phyloP scores from a whole-genome alignment of 1,140 invertebrate species.

The Drosophila neocordata region DNA sequence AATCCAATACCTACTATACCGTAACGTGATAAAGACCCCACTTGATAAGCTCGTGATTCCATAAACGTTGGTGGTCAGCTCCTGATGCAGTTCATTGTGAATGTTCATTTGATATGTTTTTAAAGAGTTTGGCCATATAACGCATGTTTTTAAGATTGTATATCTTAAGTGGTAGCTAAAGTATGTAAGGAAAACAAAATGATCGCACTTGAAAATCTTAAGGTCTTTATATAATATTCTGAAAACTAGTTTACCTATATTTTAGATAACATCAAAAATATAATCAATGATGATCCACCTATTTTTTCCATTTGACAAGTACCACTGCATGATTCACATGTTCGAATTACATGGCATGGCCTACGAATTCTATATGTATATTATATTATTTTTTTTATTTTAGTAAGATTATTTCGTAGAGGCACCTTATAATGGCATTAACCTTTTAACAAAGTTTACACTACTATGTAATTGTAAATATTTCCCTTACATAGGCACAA shows the following conservation, averaged over 20 bases:
- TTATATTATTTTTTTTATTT: background rate
- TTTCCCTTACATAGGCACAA: background rate
- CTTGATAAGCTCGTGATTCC: constrained; percentile 32
- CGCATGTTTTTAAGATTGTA: constrained; percentile 3
- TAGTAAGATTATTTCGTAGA: background rate
- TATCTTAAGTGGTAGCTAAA: background rate
- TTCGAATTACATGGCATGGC: too few species aligned
- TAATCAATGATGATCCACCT: too few species aligned
- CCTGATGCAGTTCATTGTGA: background rate
- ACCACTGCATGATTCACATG: too few species aligned
- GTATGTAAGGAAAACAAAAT: background rate
- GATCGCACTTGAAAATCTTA: background rate
- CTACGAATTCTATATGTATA: too few species aligned
- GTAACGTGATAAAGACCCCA: constrained; percentile 30
- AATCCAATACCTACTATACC: constrained; percentile 26
- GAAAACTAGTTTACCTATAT: background rate
- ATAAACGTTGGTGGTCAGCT: background rate
- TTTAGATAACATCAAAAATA: background rate
- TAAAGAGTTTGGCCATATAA: constrained; percentile 1
- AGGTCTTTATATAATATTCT: background rate
- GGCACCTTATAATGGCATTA: background rate
- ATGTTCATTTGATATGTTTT: constrained; percentile 7
- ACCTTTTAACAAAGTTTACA: background rate
- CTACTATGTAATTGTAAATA: constrained; percentile 6
- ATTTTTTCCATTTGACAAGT: too few species aligned